phyloP scores from a whole-genome alignment of 2,113 vertebrate species.

The Eclectus roratus region DNA sequence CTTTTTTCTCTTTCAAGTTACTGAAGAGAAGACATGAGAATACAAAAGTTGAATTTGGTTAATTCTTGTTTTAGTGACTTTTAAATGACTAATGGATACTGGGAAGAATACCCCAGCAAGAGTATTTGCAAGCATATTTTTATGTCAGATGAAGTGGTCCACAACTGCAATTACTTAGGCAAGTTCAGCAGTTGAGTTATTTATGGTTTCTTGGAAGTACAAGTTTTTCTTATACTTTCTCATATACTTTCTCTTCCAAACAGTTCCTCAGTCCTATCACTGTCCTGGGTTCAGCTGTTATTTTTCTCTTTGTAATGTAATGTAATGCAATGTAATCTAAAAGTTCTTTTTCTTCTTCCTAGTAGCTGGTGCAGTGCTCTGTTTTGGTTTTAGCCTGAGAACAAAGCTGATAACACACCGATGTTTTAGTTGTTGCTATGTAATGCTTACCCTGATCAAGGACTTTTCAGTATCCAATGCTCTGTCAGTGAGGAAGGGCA shows the following conservation, averaged over 20 bases:
- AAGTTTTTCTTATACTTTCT: background rate
- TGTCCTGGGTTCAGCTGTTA: background rate
- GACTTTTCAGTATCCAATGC: background rate
- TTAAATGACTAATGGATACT: background rate
- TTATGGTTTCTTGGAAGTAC: background rate
- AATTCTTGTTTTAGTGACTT: background rate
- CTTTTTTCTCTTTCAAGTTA: background rate
- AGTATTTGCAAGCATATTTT: background rate
- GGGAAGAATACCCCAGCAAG: background rate
- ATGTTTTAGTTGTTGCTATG: background rate
- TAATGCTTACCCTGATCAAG: background rate
- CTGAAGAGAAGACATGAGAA: background rate
- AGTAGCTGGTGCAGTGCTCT: background rate
- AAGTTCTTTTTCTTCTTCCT: background rate
- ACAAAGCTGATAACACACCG: background rate
- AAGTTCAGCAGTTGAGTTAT: background rate
- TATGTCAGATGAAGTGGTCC: background rate
- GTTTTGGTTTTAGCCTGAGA: background rate
- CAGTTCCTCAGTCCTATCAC: background rate
- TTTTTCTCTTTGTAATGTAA: background rate
- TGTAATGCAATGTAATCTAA: background rate
- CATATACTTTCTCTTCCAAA: background rate
- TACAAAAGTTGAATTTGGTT: background rate
- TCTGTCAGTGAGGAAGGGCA: background rate
- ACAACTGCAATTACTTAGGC: background rate